A percentile compares a stretch with the other conserved stretches of the same genome.
phyloP scores from a whole-genome alignment of 2,888 invertebrate genomes.

The Cepaea hortensis region DNA sequence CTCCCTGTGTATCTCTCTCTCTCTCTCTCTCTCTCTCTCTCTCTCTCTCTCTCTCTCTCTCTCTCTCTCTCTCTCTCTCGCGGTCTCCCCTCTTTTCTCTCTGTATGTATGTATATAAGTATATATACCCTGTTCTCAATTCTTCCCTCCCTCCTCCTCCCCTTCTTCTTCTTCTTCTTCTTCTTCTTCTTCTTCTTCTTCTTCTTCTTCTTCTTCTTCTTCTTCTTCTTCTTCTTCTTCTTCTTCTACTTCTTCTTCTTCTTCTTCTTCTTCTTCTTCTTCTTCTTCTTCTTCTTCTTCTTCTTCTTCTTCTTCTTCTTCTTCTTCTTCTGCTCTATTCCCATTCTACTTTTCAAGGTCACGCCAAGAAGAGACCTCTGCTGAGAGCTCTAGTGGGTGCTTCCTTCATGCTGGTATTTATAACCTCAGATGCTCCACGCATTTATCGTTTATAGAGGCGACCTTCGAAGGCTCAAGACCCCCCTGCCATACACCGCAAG shows the following conservation, averaged over 20 bases:
- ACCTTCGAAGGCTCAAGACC: too few relatives aligned
- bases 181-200: neutral
- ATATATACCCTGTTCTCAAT: neutral
- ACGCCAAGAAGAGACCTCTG: too few relatives aligned
- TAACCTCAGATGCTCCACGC: too few relatives aligned
- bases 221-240: neutral
- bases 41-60: slow-evolving; percentile 29
- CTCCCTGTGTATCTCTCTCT: too few relatives aligned
- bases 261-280: neutral
- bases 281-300: neutral
- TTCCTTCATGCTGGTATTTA: too few relatives aligned
- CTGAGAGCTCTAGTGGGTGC: too few relatives aligned
- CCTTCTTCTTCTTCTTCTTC: neutral
- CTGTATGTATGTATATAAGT: neutral
- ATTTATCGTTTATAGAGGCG: too few relatives aligned
- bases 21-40: neutral
- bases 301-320: neutral
- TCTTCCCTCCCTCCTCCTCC: neutral
- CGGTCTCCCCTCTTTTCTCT: neutral
- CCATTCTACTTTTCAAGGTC: too few relatives aligned
- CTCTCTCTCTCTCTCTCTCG: slow-evolving; percentile 8
- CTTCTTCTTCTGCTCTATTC: neutral
- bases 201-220: neutral
- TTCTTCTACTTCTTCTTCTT: neutral
- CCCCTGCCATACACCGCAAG: too few relatives aligned